Evolutionary conservation across 2,797 vertebrate species (phyloP).

Genomic region (Ptychobarbus kaznakovi): DNA sequence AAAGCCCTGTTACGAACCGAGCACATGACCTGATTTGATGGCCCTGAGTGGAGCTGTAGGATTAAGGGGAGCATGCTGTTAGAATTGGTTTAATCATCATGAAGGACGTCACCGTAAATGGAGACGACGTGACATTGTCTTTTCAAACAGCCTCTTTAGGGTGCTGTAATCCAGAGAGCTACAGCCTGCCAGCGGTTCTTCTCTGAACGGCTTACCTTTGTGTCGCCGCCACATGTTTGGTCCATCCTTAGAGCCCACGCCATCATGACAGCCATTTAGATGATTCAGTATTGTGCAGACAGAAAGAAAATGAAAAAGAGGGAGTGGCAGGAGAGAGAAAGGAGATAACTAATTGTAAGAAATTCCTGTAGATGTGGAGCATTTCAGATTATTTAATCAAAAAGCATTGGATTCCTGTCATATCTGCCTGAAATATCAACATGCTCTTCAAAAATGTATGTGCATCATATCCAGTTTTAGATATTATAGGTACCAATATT

Average conservation of each 20-base stretch:
- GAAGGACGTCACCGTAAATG: slow-evolving; percentile 49
- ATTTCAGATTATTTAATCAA: slow-evolving; percentile 14
- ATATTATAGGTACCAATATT: background rate
- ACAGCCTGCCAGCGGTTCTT: slow-evolving; percentile 40
- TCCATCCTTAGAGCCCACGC: slow-evolving; percentile 18
- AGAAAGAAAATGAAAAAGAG: slow-evolving; percentile 24
- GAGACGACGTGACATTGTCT: slow-evolving; percentile 53
- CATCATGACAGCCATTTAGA: slow-evolving; percentile 20
- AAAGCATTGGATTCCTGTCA: background rate
- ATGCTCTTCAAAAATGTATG: background rate
- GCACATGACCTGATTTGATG: slow-evolving; percentile 63
- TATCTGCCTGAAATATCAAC: background rate
- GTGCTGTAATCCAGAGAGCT: slow-evolving; percentile 53
- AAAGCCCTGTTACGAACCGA: slow-evolving; percentile 30
- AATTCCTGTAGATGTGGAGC: background rate
- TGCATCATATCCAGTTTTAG: background rate
- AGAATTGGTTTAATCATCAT: slow-evolving; percentile 57
- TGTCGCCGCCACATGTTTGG: background rate
- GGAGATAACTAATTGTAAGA: background rate
- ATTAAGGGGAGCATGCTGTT: slow-evolving; percentile 68
- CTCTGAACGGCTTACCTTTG: slow-evolving; percentile 33
- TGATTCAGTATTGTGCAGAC: slow-evolving; percentile 5
- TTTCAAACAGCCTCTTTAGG: slow-evolving; percentile 53
- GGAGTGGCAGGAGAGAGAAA: background rate
- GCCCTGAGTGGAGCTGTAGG: slow-evolving; percentile 66